phyloP scores from a whole-genome alignment of 2,113 vertebrate species.

The Forbesichthys papilliferus region DNA sequence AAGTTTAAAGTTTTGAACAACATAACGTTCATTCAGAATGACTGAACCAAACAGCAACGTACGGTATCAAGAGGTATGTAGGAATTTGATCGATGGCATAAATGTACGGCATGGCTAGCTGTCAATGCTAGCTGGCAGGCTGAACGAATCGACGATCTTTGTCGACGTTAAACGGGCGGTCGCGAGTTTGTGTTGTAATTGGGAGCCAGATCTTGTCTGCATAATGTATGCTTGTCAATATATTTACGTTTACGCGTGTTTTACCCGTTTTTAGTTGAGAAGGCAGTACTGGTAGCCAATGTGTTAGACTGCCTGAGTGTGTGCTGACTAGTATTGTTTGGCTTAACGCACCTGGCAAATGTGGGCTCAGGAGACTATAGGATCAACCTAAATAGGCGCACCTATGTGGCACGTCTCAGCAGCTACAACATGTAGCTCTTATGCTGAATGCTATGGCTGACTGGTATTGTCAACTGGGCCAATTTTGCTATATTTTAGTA shows the following conservation, averaged over 20 bases:
- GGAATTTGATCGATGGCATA: conserved; percentile 4
- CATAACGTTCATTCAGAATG: conserved; percentile 56
- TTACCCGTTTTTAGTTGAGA: conserved; percentile 4
- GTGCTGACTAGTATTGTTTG: not conserved
- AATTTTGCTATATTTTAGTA: not conserved
- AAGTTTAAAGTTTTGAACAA: conserved; percentile 2
- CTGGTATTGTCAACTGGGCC: not conserved
- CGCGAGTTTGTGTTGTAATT: not conserved
- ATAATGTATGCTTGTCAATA: no score
- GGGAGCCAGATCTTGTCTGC: no score
- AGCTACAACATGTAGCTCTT: not conserved
- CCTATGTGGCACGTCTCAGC: not conserved
- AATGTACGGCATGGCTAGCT: conserved; percentile 11
- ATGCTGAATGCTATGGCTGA: not conserved
- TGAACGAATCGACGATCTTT: conserved; percentile 19
- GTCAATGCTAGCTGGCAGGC: conserved; percentile 35
- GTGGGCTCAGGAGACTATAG: not conserved
- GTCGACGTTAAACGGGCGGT: conserved; percentile 20
- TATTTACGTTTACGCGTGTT: rapidly evolving
- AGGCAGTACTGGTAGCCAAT: not conserved
- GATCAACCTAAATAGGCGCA: not conserved
- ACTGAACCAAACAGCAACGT: conserved; percentile 73
- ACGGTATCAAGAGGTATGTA: conserved; percentile 77
- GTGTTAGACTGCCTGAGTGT: conserved; percentile 1
- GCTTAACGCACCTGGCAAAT: not conserved